These are phyloP conservation scores for Hypena proboscidalis DNA, from an alignment of 2,888 invertebrate genomes.

Conservation along the genomic window DNA sequence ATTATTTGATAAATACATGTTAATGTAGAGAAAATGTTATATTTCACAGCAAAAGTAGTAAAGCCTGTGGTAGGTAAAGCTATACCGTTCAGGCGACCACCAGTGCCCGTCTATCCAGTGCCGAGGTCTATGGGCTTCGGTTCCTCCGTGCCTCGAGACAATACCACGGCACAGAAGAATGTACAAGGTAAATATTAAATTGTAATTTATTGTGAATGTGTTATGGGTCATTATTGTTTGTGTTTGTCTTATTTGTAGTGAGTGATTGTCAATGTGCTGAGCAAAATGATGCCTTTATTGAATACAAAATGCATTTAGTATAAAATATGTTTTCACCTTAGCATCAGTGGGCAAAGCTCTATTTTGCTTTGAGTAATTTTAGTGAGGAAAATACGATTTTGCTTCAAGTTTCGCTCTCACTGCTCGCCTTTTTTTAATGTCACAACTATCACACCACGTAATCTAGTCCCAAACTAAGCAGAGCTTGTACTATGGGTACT, in stretches of 20 bases:
- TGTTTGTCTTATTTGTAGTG: neutral
- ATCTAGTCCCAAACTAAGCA: too few relatives aligned
- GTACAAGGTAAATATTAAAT: constrained; percentile 60
- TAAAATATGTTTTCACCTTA: too few relatives aligned
- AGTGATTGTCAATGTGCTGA: neutral
- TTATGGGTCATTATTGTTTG: neutral
- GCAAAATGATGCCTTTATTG: too few relatives aligned
- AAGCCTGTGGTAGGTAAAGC: constrained; percentile 72
- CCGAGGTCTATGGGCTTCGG: constrained; percentile 62
- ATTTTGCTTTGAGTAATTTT: too few relatives aligned
- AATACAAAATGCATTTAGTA: too few relatives aligned
- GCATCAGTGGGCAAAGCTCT: too few relatives aligned
- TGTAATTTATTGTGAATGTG: neutral
- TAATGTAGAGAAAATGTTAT: neutral
- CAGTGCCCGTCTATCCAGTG: constrained; percentile 22
- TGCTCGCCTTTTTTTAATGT: too few relatives aligned
- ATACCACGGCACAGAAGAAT: constrained; percentile 57
- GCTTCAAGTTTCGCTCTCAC: too few relatives aligned
- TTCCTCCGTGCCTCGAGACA: constrained; percentile 65
- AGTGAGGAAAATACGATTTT: too few relatives aligned
- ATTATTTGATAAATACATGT: too few relatives aligned
- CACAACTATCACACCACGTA: too few relatives aligned
- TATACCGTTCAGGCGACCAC: constrained; percentile 58
- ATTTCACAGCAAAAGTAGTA: constrained; percentile 52
- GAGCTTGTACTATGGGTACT: too few relatives aligned